Evolutionary conservation across 2,888 invertebrate species (phyloP).

Genomic region (Terebella lapidaria): DNA sequence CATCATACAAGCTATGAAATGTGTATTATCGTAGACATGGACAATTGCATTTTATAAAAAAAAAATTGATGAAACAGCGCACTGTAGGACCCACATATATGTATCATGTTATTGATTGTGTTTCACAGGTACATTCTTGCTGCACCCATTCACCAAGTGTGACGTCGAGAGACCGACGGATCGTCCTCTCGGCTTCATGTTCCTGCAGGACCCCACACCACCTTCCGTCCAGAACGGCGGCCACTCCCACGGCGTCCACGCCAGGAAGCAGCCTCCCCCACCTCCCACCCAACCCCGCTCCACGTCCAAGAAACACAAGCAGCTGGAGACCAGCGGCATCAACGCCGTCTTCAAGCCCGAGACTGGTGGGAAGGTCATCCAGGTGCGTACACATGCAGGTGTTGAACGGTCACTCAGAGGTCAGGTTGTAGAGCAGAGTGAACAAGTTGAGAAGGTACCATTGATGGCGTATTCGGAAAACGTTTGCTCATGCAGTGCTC

Average conservation of each 20-base stretch:
- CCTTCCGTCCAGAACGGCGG: background rate
- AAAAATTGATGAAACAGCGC: background rate
- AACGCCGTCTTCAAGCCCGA: conserved; percentile 13
- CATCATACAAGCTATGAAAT: background rate
- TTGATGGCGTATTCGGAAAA: too few species aligned
- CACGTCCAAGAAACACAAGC: background rate
- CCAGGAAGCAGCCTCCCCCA: background rate
- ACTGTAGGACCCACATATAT: too few species aligned
- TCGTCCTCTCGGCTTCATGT: conserved; percentile 15
- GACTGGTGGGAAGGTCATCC: conserved; percentile 5
- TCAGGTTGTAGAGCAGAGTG: too few species aligned
- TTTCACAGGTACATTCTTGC: conserved; percentile 15
- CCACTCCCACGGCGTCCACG: background rate
- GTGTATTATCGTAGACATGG: background rate
- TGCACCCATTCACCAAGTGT: conserved; percentile 11
- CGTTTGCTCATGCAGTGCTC: too few species aligned
- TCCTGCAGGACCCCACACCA: too few species aligned
- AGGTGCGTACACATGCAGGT: too few species aligned
- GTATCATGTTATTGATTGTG: too few species aligned
- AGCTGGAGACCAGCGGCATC: background rate
- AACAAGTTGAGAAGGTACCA: too few species aligned
- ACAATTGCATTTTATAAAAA: background rate
- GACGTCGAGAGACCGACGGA: conserved; percentile 16
- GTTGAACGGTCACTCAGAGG: too few species aligned
- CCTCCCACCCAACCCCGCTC: too few species aligned